phyloP scores from a whole-genome alignment of 2,888 invertebrate species.

The Athalia cordata region DNA sequence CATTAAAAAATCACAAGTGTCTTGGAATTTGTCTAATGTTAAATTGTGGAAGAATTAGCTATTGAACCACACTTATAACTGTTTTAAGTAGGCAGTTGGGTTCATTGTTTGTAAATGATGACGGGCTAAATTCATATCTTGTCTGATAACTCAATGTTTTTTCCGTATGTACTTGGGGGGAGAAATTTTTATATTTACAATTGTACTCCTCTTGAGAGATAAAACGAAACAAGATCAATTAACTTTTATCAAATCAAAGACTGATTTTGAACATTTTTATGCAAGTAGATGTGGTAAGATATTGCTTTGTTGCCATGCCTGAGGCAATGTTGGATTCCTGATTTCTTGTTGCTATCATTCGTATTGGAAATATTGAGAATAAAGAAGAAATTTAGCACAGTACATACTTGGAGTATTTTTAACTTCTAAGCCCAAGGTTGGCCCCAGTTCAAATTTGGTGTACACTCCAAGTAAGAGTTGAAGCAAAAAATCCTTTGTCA shows the following conservation, averaged over 20 bases:
- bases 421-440: constrained; percentile 37
- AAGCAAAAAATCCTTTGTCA: constrained; percentile 11
- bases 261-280: neutral
- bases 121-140: too few relatives aligned
- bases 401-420: constrained; percentile 35
- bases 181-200: neutral
- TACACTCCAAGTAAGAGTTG: constrained; percentile 13
- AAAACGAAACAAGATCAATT: neutral
- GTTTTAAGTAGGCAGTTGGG: too few relatives aligned
- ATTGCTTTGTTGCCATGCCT: neutral
- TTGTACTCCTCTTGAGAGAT: neutral
- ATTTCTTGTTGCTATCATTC: neutral
- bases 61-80: too few relatives aligned
- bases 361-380: constrained; percentile 38
- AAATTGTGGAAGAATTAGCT: too few relatives aligned
- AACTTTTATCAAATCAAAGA: neutral
- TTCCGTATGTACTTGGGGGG: too few relatives aligned
- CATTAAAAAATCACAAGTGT: too few relatives aligned
- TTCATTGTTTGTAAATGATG: too few relatives aligned
- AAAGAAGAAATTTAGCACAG: constrained; percentile 35
- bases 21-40: too few relatives aligned
- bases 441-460: constrained; percentile 35
- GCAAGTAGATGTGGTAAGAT: neutral
- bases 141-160: too few relatives aligned
- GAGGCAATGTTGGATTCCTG: neutral